A percentile compares a stretch with the other conserved stretches of the same genome.
Evolutionary conservation across 2,888 invertebrate species (phyloP).

Genomic region (Caenorhabditis drosophilae): DNA sequence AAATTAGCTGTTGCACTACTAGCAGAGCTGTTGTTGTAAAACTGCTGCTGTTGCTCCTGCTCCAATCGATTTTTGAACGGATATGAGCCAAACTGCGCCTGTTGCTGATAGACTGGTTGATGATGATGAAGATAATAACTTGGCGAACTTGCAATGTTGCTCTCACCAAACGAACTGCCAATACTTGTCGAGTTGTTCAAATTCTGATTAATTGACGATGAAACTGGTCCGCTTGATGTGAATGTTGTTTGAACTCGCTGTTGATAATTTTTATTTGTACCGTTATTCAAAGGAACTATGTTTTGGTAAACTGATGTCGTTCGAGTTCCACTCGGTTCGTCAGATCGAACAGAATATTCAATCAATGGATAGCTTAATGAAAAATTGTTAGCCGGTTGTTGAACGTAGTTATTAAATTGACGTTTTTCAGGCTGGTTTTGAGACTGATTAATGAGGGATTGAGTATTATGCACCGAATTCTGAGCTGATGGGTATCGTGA

Average conservation of each 20-base stretch:
- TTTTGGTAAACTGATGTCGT: conserved; percentile 33
- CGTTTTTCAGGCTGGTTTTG: conserved; percentile 13
- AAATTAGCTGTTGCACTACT: conserved; percentile 26
- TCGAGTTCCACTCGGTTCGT: conserved; percentile 18
- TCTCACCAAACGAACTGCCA: conserved; percentile 1
- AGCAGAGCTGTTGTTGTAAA: conserved; percentile 37
- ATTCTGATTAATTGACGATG: conserved; percentile 21
- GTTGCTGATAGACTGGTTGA: conserved; percentile 31
- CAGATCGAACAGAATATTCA: conserved; percentile 39
- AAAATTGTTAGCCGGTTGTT: conserved; percentile 24
- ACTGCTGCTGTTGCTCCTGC: too few species aligned
- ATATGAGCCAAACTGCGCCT: conserved; percentile 16
- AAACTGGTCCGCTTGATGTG: conserved; percentile 35
- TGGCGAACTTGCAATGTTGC: conserved; percentile 22
- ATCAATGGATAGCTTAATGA: conserved; percentile 39
- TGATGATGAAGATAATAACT: neutral
- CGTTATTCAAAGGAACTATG: conserved; percentile 16
- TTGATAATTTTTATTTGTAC: conserved; percentile 4
- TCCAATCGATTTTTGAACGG: conserved; percentile 43
- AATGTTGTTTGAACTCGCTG: conserved; percentile 30
- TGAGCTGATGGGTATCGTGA: conserved; percentile 51
- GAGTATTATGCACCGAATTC: conserved; percentile 39
- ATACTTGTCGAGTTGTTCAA: conserved; percentile 25
- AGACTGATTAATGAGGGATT: conserved; percentile 26
- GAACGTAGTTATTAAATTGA: conserved; percentile 8